Conservation (phyloP, 2,797 vertebrate genomes). For the Helicolenus hilgendorfi region DNA sequence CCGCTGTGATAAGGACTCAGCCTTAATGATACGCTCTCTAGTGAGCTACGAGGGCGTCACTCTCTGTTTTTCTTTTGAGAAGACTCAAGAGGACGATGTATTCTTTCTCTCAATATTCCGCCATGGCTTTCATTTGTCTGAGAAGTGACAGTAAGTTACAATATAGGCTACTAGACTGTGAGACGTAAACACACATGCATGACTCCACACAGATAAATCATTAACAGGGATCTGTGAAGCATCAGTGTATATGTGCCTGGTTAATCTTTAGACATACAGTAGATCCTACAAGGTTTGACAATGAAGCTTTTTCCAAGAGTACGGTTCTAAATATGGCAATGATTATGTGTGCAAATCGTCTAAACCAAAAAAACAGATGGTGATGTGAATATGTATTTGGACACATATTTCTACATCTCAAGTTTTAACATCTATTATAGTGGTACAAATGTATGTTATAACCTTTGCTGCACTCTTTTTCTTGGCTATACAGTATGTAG, state of each 20-base stretch:
- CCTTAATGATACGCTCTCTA: too few species aligned
- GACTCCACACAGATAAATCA: constrained; percentile 13
- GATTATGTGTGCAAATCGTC: background rate
- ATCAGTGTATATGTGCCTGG: background rate
- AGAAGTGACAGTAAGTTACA: background rate
- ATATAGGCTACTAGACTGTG: background rate
- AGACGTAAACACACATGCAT: background rate
- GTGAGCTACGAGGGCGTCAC: too few species aligned
- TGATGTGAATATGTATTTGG: background rate
- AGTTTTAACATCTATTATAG: background rate
- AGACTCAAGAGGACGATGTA: background rate
- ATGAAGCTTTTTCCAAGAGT: background rate
- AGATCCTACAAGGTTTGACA: background rate
- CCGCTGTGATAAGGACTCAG: too few species aligned
- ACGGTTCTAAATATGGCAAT: background rate
- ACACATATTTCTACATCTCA: background rate
- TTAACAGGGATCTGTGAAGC: background rate
- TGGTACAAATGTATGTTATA: background rate
- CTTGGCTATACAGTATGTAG: background rate
- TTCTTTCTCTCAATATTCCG: background rate
- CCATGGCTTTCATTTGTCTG: background rate
- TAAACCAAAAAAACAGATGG: background rate
- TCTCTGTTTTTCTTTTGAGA: background rate
- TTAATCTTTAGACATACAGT: background rate
- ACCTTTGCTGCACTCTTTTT: background rate